phyloP scores from a whole-genome alignment of 2,113 vertebrate genomes.

The Coturnix japonica region DNA sequence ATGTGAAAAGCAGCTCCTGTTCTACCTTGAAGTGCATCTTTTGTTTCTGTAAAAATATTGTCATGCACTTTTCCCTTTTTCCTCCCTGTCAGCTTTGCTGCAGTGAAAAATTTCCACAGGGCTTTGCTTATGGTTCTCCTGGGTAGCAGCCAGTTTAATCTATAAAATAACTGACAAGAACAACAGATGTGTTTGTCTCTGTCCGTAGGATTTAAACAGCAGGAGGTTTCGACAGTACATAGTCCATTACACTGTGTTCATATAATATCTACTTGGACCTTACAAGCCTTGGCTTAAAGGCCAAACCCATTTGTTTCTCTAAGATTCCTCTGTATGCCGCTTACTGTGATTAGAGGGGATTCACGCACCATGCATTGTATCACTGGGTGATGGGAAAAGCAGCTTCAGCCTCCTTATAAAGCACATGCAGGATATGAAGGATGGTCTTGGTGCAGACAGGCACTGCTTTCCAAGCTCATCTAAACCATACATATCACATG shows the following conservation, averaged over 20 bases:
- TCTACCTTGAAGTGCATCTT: neutral
- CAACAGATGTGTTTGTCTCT: constrained; percentile 15
- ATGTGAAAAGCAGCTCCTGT: neutral
- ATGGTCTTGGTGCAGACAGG: neutral
- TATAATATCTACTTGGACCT: neutral
- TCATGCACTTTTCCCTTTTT: neutral
- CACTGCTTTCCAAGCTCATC: neutral
- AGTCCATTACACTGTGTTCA: neutral
- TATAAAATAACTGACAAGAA: neutral
- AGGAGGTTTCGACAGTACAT: constrained; percentile 1
- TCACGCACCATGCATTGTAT: neutral
- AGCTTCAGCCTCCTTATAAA: neutral
- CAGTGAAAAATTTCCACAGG: constrained; percentile 19
- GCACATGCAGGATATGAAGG: accelerated
- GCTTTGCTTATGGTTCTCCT: constrained; percentile 1
- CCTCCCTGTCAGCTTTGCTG: neutral
- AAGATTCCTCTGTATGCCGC: neutral
- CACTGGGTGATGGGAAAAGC: neutral
- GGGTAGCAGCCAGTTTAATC: constrained; percentile 13
- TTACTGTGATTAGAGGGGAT: neutral
- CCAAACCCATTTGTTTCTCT: constrained; percentile 10
- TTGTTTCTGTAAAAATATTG: neutral
- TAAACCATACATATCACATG: neutral
- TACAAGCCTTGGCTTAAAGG: neutral
- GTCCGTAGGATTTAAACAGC: neutral